These are phyloP conservation scores for Micromesistius poutassou DNA, from an alignment of 2,797 vertebrate species.

Conservation along the genomic window DNA sequence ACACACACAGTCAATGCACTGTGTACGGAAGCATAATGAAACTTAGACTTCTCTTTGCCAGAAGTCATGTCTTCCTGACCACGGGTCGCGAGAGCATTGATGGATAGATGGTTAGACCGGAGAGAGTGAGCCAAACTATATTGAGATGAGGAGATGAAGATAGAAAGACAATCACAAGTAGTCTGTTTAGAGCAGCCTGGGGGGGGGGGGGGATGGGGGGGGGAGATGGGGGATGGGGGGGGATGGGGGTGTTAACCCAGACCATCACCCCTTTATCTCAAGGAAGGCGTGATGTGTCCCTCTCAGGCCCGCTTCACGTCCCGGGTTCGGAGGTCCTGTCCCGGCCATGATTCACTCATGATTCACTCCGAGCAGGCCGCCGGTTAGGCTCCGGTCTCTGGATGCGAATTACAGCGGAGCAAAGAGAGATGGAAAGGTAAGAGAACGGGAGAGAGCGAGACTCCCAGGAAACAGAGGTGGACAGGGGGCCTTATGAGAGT, in stretches of 20 bases:
- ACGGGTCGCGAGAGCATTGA: constrained; percentile 62
- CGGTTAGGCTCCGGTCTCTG: no score
- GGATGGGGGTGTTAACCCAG: neutral
- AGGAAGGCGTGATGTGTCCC: no score
- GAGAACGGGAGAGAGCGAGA: no score
- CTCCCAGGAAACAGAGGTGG: no score
- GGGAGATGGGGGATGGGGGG: constrained; percentile 8
- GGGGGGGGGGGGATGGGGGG: constrained; percentile 18
- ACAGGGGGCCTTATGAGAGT: no score
- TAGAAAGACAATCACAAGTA: constrained; percentile 14
- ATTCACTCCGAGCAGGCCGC: no score
- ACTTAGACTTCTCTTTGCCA: constrained; percentile 1
- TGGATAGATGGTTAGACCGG: constrained; percentile 36
- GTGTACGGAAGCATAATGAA: constrained; percentile 56
- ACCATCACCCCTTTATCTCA: no score
- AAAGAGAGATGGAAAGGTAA: no score
- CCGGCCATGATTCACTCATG: no score
- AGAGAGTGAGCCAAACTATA: constrained; percentile 4
- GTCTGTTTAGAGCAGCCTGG: constrained; percentile 3
- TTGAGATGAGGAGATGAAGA: neutral
- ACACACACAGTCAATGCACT: constrained; percentile 22
- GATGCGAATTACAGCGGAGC: no score
- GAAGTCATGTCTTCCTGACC: constrained; percentile 35
- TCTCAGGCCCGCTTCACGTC: no score
- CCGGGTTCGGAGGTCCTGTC: no score